These are phyloP conservation scores for Xiphias gladius DNA, from an alignment of 2,113 vertebrate genomes.

Conservation along the genomic window DNA sequence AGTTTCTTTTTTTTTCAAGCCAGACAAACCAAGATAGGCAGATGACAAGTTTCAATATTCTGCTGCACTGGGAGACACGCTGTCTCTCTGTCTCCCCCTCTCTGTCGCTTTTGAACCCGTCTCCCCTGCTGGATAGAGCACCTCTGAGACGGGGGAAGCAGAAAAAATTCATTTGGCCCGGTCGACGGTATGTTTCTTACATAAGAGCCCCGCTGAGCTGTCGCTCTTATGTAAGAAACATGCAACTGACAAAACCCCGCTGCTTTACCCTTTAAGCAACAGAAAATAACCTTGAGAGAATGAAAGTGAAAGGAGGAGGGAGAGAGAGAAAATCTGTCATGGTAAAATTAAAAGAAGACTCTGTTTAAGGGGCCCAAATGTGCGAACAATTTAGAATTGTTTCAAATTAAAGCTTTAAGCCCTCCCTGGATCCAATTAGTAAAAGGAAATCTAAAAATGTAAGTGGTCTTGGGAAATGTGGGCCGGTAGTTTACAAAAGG, in stretches of 20 bases:
- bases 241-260: conserved; percentile 16
- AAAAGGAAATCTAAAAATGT: not conserved
- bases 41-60: conserved; percentile 9
- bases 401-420: conserved; percentile 27
- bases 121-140: conserved; percentile 9
- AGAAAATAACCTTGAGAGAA: conserved; percentile 30
- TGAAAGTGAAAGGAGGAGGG: not conserved
- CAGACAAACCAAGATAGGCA: conserved; percentile 26
- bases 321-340: not conserved
- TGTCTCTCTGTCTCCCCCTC: not conserved
- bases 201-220: conserved; percentile 34
- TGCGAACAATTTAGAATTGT: conserved; percentile 10
- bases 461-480: not conserved
- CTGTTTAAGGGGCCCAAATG: not conserved
- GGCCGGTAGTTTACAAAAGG: not conserved
- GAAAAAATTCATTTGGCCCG: conserved; percentile 4
- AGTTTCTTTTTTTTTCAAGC: conserved; percentile 20
- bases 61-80: not conserved
- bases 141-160: not conserved
- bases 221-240: conserved; percentile 46
- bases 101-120: not conserved
- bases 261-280: not conserved
- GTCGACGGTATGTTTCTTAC: conserved; percentile 39
- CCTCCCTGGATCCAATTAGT: conserved; percentile 21
- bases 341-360: conserved; percentile 14